A percentile compares a stretch with the other conserved stretches of the same genome.
Conservation (phyloP, 2,888 invertebrate genomes). For the Dione vanillae region DNA sequence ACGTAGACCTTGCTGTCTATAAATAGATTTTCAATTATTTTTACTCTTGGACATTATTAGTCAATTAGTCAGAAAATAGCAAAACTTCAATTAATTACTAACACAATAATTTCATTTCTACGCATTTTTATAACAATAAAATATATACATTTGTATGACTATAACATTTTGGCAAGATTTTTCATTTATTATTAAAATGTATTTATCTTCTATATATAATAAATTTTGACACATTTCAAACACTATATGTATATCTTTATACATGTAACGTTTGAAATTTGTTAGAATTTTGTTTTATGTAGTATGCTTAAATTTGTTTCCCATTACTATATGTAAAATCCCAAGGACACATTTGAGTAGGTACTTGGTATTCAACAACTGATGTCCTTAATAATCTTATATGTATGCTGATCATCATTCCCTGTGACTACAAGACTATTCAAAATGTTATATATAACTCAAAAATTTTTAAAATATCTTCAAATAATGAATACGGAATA, state of each 20-base stretch:
- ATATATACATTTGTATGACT: neutral
- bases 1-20: neutral
- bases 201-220: too few species aligned
- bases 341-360: slow-evolving; percentile 12
- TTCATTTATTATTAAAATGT: neutral
- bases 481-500: too few species aligned
- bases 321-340: slow-evolving; percentile 40
- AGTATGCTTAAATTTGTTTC: slow-evolving; percentile 12
- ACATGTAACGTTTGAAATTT: neutral
- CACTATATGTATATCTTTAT: neutral
- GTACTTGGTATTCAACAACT: slow-evolving; percentile 38
- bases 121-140: neutral
- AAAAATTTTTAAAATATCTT: neutral
- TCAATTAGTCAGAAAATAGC: neutral
- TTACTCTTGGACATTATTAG: neutral
- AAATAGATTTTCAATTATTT: neutral
- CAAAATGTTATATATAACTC: neutral
- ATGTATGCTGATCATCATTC: slow-evolving; percentile 31
- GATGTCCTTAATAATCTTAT: slow-evolving; percentile 37
- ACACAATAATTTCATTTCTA: neutral
- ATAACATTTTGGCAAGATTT: neutral
- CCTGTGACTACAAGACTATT: neutral
- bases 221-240: too few species aligned
- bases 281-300: slow-evolving; percentile 19
- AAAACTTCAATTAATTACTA: neutral